Base-by-base conservation (phyloP, 2,797 vertebrate species). In the Halcyon leucocephala region DNA sequence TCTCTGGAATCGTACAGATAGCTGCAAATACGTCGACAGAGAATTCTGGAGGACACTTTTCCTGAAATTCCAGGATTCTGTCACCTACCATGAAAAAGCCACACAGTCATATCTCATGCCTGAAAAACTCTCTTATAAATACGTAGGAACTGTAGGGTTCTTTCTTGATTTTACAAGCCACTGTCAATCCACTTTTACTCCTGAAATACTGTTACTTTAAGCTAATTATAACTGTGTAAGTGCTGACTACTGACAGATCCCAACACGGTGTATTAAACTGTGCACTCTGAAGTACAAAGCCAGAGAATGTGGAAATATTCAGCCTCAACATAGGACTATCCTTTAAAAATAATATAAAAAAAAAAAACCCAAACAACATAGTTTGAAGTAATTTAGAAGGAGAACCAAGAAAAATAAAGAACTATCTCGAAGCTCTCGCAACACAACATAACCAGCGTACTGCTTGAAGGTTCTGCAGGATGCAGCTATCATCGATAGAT, bases 91-190 rank as follows among this genome's bases (percentile, higher is more conserved):
- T 8, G 31, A 83, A 73, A 90, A 41, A 41, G 41, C 7, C 0
- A 1, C 26, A 2, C 16, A 67, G 14, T 41, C 0, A 0, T 20
- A 80, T 12, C 13, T 42, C 42, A 20, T 7, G 7, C 31, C 44
- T 52, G 21, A 62, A 79, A 84, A 54, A 41, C 12, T 57, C 52
- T 52, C 42, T 31, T 55, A 42, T 37, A 89, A 91, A 66, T 46
- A 79, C 11, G 21, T 48, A 41, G 20, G 16, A 82, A 85, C 9
- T 1, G 1, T 25, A 88, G 48, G 20, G 6, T 51, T 77, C 60
- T 66, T 39, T 37, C 31, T 54, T 26, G 12, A 70, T 77, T 77
- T 80, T 86, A 81, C 5, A 1, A 93, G 44, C 24, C 24, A 54
- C n/a, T 46, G 12, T 41, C 61, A 64, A 73, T 55, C 26, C 25